Base-by-base conservation (phyloP, 2,888 invertebrate species). In the Lasioglossum marginatum region DNA sequence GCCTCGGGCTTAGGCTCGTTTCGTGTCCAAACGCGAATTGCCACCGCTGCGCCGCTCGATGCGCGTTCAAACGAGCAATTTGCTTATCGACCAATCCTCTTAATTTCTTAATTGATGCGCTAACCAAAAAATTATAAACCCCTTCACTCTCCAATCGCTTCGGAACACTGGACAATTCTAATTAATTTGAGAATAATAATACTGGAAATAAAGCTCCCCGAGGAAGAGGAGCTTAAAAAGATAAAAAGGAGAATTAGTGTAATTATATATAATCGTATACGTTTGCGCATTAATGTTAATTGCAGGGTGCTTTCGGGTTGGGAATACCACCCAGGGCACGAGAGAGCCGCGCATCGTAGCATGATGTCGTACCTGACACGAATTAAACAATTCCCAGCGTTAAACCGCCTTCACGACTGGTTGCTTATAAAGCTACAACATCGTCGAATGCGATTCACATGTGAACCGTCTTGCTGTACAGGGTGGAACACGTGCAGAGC, bases 401-500 rank as follows among this genome's bases (percentile, higher is more conserved):
- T 86, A 82, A 86, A 78, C 74, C 37, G 71, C 75, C 48, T 75
- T 76, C 75, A 45, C n/a, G 83, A 77, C 27, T 37, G 80, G 75
- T 77, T 68, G 79, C 79, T 80, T 83, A 74, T 83, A 81, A 81
- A 70, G 34, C 74, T 45, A 75, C 77, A 75, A 79, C 80, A 75
- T 77, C 78, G 66, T 43, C n/a, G 86, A 63, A 79, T 52, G 76
- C 80, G 83, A 83, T 82, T 89, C 89, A 90, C 90, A 90, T 88
- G 90, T 90, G 89, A 85, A 77, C 76, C 78, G 76, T 52, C 63
- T 72, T 77, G 77, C 81, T 76, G 76, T 82, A 86, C 78, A 83
- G 43, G 37, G 68, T 40, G 77, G 85, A 89, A 87, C 90, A 91
- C 90, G 89, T 90, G 90, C 87, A 83, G 78, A 82, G 87, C 90